phyloP scores from a whole-genome alignment of 2,797 vertebrate species.

The Atherinosoma microstoma region DNA sequence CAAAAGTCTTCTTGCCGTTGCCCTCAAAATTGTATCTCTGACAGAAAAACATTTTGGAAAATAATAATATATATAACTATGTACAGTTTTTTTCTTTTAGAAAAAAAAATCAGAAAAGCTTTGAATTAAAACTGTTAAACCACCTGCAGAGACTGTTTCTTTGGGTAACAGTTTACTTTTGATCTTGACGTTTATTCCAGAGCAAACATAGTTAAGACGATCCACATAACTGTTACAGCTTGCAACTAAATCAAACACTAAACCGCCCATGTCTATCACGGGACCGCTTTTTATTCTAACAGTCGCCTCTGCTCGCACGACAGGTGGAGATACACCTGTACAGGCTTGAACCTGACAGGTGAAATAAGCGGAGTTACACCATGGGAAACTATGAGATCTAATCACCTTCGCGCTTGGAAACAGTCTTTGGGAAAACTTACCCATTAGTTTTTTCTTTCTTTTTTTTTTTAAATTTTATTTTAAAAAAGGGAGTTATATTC shows the following conservation, averaged over 20 bases:
- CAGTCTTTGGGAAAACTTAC: constrained; percentile 19
- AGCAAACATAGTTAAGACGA: constrained; percentile 68
- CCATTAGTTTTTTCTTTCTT: too few species aligned
- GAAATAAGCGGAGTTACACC: constrained; percentile 58
- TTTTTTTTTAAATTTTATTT: too few species aligned
- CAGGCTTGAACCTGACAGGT: constrained; percentile 84
- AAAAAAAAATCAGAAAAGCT: background rate
- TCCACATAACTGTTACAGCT: constrained; percentile 67
- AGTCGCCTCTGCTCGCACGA: constrained; percentile 65
- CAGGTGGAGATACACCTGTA: constrained; percentile 87
- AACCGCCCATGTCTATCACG: constrained; percentile 59
- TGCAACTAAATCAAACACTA: constrained; percentile 72
- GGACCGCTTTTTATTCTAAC: constrained; percentile 53
- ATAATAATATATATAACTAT: background rate
- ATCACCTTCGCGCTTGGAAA: constrained; percentile 20
- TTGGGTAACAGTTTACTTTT: constrained; percentile 18
- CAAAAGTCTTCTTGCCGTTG: constrained; percentile 71
- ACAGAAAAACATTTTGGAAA: background rate
- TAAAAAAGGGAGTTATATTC: too few species aligned
- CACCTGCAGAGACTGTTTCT: constrained; percentile 11
- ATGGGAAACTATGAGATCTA: constrained; percentile 57
- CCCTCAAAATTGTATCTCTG: constrained; percentile 45
- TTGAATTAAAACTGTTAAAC: background rate
- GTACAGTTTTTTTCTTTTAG: background rate
- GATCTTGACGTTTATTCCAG: constrained; percentile 43